Evolutionary conservation across 2,888 invertebrate species (phyloP).

Genomic region (Thereva unica): DNA sequence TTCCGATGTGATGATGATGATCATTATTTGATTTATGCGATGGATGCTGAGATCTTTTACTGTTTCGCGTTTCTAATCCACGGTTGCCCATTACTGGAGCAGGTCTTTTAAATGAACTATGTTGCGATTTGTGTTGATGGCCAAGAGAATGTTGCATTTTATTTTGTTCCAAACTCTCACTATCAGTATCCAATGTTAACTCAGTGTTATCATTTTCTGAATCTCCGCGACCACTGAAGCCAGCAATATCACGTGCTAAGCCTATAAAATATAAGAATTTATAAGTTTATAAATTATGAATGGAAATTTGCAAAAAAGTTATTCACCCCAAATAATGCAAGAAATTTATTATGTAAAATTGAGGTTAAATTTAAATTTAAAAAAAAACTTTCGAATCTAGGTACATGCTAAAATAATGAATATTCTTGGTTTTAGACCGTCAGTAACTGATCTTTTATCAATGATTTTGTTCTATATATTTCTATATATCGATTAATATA

Average conservation of each 20-base stretch:
- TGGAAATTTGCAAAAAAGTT: neutral
- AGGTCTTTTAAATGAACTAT: slow-evolving; percentile 62
- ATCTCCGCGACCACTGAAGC: slow-evolving; percentile 60
- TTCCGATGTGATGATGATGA: slow-evolving; percentile 41
- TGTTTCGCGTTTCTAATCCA: slow-evolving; percentile 65
- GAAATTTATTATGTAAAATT: neutral
- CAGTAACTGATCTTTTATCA: too few species aligned
- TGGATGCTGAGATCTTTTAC: slow-evolving; percentile 60
- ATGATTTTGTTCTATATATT: too few species aligned
- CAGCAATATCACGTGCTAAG: slow-evolving; percentile 56
- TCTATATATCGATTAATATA: too few species aligned
- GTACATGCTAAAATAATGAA: neutral
- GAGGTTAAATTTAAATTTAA: too few species aligned
- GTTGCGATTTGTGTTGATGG: slow-evolving; percentile 58
- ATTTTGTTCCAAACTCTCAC: slow-evolving; percentile 58
- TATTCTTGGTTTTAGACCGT: neutral
- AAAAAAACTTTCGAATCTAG: too few species aligned
- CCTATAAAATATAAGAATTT: slow-evolving; percentile 46
- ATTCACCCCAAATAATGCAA: neutral
- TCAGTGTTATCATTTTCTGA: slow-evolving; percentile 72
- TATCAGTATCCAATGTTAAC: slow-evolving; percentile 75
- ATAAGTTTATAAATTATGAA: neutral
- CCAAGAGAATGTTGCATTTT: slow-evolving; percentile 60
- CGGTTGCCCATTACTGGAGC: slow-evolving; percentile 66
- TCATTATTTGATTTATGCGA: slow-evolving; percentile 42